Conservation (phyloP, 2,113 vertebrate genomes). For the Oriolus oriolus region DNA sequence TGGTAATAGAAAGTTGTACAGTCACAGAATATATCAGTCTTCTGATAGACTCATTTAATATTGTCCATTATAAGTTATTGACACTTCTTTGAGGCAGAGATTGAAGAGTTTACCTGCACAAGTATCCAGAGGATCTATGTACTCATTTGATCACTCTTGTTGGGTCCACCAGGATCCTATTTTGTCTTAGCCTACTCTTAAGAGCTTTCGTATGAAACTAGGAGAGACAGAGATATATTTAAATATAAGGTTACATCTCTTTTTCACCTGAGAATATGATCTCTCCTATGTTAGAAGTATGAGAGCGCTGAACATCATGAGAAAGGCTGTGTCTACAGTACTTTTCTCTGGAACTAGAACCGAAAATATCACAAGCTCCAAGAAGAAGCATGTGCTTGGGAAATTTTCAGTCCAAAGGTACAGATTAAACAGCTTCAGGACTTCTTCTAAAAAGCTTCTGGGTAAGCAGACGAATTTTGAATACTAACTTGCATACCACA, state of each 20-base stretch:
- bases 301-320: not conserved
- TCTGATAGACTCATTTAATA: not conserved
- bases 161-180: not conserved
- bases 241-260: not conserved
- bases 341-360: not conserved
- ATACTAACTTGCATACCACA: not conserved
- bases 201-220: not conserved
- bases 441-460: not conserved
- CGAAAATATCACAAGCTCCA: not conserved
- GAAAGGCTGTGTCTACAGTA: not conserved
- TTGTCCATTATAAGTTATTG: not conserved
- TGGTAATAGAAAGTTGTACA: not conserved
- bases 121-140: not conserved
- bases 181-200: not conserved
- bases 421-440: not conserved
- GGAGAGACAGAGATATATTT: not conserved
- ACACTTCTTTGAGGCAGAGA: not conserved
- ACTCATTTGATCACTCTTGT: not conserved
- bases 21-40: not conserved
- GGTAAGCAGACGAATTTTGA: not conserved
- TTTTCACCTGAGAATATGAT: not conserved
- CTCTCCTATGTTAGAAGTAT: not conserved
- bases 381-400: not conserved
- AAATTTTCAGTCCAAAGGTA: not conserved
- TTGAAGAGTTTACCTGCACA: not conserved